Evolutionary conservation across 2,797 vertebrate species (phyloP).

Genomic region (Lutjanus campechanus): DNA sequence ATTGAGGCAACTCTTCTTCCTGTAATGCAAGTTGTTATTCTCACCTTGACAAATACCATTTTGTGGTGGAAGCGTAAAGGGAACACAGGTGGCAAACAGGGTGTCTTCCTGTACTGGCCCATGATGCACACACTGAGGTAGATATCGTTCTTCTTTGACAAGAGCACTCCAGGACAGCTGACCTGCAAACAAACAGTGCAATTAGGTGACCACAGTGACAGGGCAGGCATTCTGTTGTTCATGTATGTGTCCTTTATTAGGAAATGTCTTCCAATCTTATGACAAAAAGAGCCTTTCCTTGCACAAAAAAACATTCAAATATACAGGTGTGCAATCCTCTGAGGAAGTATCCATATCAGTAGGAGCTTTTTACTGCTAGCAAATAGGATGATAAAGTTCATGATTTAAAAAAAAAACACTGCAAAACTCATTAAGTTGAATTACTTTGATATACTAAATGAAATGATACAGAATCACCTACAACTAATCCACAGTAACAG

Average conservation of each 20-base stretch:
- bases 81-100: constrained; percentile 87
- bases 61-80: constrained; percentile 91
- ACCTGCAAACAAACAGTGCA: constrained; percentile 82
- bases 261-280: not conserved
- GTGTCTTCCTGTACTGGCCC: constrained; percentile 92
- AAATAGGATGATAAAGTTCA: not conserved
- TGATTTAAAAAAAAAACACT: not conserved
- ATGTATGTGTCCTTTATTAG: not conserved
- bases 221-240: not conserved
- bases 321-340: not conserved
- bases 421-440: not conserved
- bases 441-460: not conserved
- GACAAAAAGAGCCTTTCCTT: not conserved
- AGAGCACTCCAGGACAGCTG: constrained; percentile 90
- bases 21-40: constrained; percentile 30
- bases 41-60: constrained; percentile 94
- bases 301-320: not conserved
- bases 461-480: constrained; percentile 8
- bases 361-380: not conserved
- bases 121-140: constrained; percentile 92
- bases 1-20: not conserved
- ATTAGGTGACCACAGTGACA: not conserved
- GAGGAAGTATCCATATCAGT: not conserved
- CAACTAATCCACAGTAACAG: not conserved
- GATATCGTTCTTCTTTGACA: constrained; percentile 87